Evolutionary conservation across 1,140 invertebrate genomes (phyloP), one percentile per base, ranked within the genome.

Genomic region (Orius insidiosus): DNA sequence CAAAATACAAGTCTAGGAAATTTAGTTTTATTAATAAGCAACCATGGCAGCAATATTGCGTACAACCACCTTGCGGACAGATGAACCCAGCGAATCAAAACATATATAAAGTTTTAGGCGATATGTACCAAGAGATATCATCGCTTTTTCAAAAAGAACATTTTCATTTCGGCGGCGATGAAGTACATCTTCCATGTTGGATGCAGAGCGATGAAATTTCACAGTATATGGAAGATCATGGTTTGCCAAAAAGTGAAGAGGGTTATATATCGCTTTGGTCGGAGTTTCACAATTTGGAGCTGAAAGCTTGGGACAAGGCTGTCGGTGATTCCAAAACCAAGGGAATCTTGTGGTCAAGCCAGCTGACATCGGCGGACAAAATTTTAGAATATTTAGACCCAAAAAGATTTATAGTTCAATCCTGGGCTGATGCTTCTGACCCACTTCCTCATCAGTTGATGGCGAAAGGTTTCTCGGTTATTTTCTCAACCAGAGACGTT

Each of bases 401-500:
- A 56, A 66, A 74, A 3, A 70, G 75, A 58, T 85, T 80, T 54
- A 66, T 85, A 1, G 77, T 87, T 16, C 72, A 83, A 65, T 78
- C 78, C 0, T 85, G 81, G 82, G 75, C 80, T 11, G 65, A 65
- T 45, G 58, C 64, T 0, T 57, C 60, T 8, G 67, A 72, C 46
- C 55, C 64, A 0, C 39, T 80, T 1, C 71, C 80, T 10, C 55
- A 58, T 0, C 59, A 73, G 36, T 62, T 86, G 0, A 54, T 81
- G 1, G 56, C 67, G 2, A 63, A 72, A 32, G 79, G 79, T 6
- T 86, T 83, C 58, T 63, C 67, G 8, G 53, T 80, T 0, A 74
- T 86, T 5, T 67, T 81, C 4, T 77, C 81, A 0, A 83, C 80
- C 0, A 83, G 81, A 52, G 72, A 86, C 57, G 69, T 77, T n/a